Evolutionary conservation across 2,797 vertebrate species (phyloP).

Genomic region (Onychomys arenicola): DNA sequence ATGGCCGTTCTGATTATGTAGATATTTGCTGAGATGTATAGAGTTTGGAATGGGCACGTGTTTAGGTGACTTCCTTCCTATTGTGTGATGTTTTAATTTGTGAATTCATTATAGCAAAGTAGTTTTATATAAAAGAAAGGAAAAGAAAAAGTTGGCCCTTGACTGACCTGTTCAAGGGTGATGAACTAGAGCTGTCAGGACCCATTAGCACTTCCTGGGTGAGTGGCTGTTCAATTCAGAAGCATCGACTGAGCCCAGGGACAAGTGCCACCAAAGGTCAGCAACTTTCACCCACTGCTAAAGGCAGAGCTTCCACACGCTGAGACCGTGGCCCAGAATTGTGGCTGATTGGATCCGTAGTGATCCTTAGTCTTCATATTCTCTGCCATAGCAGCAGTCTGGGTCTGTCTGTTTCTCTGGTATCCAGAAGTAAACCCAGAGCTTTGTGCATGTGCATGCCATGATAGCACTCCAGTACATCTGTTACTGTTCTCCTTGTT

Average conservation of each 20-base stretch:
- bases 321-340: neutral
- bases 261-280: slow-evolving; percentile 20
- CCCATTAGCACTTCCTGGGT: slow-evolving; percentile 10
- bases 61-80: neutral
- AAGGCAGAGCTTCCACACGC: neutral
- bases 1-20: neutral
- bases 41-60: neutral
- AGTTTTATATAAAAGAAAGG: neutral
- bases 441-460: neutral
- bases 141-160: slow-evolving; percentile 25
- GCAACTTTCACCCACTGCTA: neutral
- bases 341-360: neutral
- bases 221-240: slow-evolving; percentile 62
- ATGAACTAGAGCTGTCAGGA: slow-evolving; percentile 60
- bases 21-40: neutral
- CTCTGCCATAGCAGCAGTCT: neutral
- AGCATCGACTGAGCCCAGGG: slow-evolving; percentile 10
- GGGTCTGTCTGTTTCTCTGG: neutral
- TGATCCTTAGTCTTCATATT: neutral
- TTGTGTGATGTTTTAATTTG: neutral
- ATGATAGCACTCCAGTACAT: neutral
- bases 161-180: slow-evolving; percentile 53
- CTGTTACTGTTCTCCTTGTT: neutral
- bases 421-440: neutral
- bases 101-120: neutral